Percentiles rank a stretch among this genome's conserved stretches.
These are phyloP conservation scores for Parauchenoglanis ngamensis DNA, from an alignment of 2,797 vertebrate genomes.

Conservation along the genomic window DNA sequence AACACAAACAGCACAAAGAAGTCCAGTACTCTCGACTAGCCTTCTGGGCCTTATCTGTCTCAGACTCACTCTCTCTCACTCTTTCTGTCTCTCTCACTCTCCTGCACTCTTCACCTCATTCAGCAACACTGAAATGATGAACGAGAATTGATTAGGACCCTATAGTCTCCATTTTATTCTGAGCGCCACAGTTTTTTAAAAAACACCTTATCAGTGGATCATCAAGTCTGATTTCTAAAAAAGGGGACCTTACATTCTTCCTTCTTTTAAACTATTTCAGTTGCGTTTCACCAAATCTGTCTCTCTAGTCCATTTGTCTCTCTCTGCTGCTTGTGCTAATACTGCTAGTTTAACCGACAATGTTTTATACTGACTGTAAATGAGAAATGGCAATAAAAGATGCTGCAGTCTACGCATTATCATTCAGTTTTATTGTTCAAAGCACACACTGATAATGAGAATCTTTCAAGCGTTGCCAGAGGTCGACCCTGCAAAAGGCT, in stretches of 20 bases:
- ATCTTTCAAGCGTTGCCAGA: constrained; percentile 21
- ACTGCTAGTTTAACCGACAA: not conserved
- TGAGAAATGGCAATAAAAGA: constrained; percentile 18
- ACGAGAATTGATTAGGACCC: constrained; percentile 9
- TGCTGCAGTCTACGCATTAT: constrained; percentile 15
- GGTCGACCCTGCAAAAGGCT: not conserved
- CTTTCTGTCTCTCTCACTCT: constrained; percentile 57
- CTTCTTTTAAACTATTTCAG: not conserved
- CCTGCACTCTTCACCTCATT: constrained; percentile 23
- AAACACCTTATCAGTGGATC: not conserved
- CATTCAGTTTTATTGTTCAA: constrained; percentile 30
- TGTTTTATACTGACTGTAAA: constrained; percentile 22
- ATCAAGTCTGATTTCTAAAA: not conserved
- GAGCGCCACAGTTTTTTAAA: constrained; percentile 14
- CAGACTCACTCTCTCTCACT: constrained; percentile 23
- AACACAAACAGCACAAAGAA: constrained; percentile 9
- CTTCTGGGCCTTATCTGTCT: constrained; percentile 40
- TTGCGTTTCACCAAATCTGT: constrained; percentile 41
- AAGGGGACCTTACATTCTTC: not conserved
- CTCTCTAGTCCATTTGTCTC: constrained; percentile 24
- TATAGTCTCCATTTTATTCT: not conserved
- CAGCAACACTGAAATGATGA: constrained; percentile 8
- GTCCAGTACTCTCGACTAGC: constrained; percentile 61
- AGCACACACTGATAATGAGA: constrained; percentile 26
- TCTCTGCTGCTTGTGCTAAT: not conserved